Evolutionary conservation across 2,113 vertebrate genomes (phyloP), one percentile per base, ranked within the genome.

Genomic region (Callaeas wilsoni): DNA sequence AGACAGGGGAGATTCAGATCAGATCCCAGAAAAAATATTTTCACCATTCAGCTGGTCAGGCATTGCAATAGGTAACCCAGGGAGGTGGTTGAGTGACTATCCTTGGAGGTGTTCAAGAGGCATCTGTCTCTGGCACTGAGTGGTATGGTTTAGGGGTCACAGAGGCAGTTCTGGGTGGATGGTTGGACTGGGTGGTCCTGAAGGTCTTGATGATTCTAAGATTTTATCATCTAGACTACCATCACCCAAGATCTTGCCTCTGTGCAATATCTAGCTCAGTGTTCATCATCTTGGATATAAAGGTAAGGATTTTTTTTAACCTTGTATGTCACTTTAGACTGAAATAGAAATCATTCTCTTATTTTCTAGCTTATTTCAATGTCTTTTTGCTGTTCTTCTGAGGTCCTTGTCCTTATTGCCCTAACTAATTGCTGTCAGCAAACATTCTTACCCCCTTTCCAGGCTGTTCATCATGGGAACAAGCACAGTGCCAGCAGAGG

Each of bases 391-490:
- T 33, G 5, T 67, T 44, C 10, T 73, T 77, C 25, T 50, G 32
- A 33, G 18, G 9, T 69, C 22, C 19, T 44, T 77, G 35, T 16
- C 9, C 16, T 33, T 60, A 35, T 47, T 84, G n/a, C 10, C 15
- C 5, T 87, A 41, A 46, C 1, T 52, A 60, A 60, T 46, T 50
- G 7, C 70, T 78, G 11, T 35, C 39, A 92, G 13, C 26, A 75
- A 77, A 53, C 0, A 1, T 37, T 35, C 7, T 75, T 53, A 37
- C 4, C 3, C 4, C 1, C 2, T 62, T 67, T 82, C 10, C 9
- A 33, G 27, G 16, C 17, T 37, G 10, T 71, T 87, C 20, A 46
- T 29, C 6, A 19, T 16, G 26, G 20, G 13, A 22, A 63, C 6
- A 35, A 81, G 4, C 44, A 13, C 13, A 50, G 12, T 37, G 18